Evolutionary conservation across 2,888 invertebrate genomes (phyloP), one percentile per base, ranked within the genome.

Genomic region (Seira sanloemensis): DNA sequence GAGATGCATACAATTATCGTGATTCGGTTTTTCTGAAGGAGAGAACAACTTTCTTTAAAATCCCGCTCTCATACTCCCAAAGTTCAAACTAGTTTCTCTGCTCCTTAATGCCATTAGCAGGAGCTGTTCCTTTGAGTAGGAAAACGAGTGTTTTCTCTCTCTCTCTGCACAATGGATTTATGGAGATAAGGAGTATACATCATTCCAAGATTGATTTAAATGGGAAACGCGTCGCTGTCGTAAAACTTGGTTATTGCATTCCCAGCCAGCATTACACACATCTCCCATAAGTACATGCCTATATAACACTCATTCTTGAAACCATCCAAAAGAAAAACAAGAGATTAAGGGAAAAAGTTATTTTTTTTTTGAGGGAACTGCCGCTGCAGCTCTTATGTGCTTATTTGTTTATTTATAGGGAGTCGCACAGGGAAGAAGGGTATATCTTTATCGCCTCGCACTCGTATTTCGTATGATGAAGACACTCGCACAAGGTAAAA

Each of bases 361-460:
- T 58, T 58, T 23, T 62, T 21, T 62, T 62, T 62, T 62, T 62
- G 62, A 5, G 21, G 62, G 62, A 21, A 62, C n/a, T 37, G 12
- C 37, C 2, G 58, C 58, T 58, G 58, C 37, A 37, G 37, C 5
- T 37, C 37, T 37, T 37, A 18, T 18, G 58, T 4, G 37, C 12
- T 37, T 58, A 58, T 58, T 58, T 58, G 58, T 58, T 58, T 58
- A 58, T 58, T 58, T 58, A 58, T 58, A 58, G 58, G 2, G 58
- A 37, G n/a, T n/a, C n/a, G n/a, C n/a, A n/a, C n/a, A 37, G 37
- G 37, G 37, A 37, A n/a, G n/a, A n/a, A 37, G 37, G 37, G 37
- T 37, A 37, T 37, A 37, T 12, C 37, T 37, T 37, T 37, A 37
- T 37, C 37, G 37, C 12, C 12, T 37, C 4, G 12, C 12, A 37